Percentiles rank a stretch among this genome's conserved stretches.
Conservation (phyloP, 2,888 invertebrate species). For the Cistogaster globosa region DNA sequence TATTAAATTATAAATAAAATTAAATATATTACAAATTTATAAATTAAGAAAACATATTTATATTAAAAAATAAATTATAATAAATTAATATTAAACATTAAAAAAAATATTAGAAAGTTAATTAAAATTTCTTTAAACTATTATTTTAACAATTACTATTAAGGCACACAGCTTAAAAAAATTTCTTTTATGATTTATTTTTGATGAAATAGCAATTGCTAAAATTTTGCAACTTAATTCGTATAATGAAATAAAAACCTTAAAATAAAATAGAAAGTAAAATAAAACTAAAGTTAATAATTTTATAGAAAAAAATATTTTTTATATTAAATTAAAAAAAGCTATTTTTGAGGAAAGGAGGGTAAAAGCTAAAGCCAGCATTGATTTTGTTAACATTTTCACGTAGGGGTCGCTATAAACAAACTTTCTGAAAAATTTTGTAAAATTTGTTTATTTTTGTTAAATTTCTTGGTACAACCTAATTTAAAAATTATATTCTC, state of each 20-base stretch:
- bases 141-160: constrained; percentile 88
- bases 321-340: background rate
- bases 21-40: constrained; percentile 17
- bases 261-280: background rate
- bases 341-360: background rate
- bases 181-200: constrained; percentile 73
- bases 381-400: too few species aligned
- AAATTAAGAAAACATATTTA: constrained; percentile 3
- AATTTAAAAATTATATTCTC: too few species aligned
- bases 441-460: too few species aligned
- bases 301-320: background rate
- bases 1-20: constrained; percentile 37
- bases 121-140: constrained; percentile 25
- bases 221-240: constrained; percentile 53
- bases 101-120: background rate
- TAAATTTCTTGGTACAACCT: too few species aligned
- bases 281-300: background rate
- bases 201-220: constrained; percentile 80
- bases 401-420: too few species aligned
- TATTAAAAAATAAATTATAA: constrained; percentile 6
- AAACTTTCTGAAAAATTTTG: too few species aligned
- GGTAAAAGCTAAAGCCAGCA: background rate
- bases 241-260: background rate
- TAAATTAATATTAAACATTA: constrained; percentile 24
- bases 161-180: constrained; percentile 90